phyloP scores from a whole-genome alignment of 1,140 invertebrate genomes.

The Steinernema feltiae region DNA sequence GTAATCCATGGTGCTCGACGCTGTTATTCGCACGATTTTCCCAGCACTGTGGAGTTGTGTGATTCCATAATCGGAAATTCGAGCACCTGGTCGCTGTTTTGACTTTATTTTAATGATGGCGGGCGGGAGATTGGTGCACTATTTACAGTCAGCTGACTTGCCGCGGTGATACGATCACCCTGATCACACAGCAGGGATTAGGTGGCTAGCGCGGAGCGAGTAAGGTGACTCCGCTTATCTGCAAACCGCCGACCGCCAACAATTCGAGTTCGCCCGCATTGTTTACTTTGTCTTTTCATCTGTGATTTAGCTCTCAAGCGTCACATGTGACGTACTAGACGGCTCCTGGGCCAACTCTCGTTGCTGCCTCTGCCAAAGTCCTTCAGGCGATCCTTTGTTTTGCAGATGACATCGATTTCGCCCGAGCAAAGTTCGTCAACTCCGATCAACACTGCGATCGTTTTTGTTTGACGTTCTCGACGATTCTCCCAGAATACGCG shows the following conservation, averaged over 20 bases:
- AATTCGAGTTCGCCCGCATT: neutral
- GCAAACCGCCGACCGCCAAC: too few relatives aligned
- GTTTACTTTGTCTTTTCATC: neutral
- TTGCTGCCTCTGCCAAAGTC: too few relatives aligned
- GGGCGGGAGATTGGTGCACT: constrained; percentile 2
- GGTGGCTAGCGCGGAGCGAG: neutral
- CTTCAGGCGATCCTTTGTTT: too few relatives aligned
- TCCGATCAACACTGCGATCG: too few relatives aligned
- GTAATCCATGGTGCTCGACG: neutral
- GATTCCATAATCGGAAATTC: constrained; percentile 12
- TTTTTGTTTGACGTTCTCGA: too few relatives aligned
- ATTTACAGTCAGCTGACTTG: constrained; percentile 6
- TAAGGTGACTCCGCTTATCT: too few relatives aligned
- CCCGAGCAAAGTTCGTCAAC: too few relatives aligned
- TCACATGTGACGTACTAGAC: neutral
- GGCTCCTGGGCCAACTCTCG: too few relatives aligned
- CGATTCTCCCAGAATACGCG: too few relatives aligned
- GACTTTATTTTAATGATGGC: constrained; percentile 10
- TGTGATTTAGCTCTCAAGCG: neutral
- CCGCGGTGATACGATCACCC: neutral
- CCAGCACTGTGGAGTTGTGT: neutral
- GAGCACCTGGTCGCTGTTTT: constrained; percentile 8
- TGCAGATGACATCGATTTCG: too few relatives aligned
- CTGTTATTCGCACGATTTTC: constrained; percentile 1
- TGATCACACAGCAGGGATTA: neutral